Evolutionary conservation across 2,888 invertebrate genomes (phyloP).

Genomic region (Trissolcus japonicus): DNA sequence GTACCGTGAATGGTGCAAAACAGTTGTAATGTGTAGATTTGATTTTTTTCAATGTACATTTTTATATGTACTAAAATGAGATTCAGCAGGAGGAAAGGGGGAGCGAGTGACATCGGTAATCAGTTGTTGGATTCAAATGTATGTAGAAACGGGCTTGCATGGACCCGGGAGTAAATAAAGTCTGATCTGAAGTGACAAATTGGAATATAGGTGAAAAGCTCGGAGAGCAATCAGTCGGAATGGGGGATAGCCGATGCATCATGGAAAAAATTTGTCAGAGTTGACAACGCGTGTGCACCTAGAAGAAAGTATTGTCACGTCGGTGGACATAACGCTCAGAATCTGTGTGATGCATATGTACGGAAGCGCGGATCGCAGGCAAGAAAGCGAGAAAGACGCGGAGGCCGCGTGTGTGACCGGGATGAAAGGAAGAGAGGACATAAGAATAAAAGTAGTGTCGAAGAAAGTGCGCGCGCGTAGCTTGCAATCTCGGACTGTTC

Average conservation of each 20-base stretch:
- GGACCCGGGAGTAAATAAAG: slow-evolving; percentile 3
- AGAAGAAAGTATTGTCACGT: slow-evolving; percentile 27
- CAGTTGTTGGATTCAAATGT: background rate
- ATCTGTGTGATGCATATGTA: background rate
- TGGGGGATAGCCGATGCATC: slow-evolving; percentile 6
- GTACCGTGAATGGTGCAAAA: too few relatives aligned
- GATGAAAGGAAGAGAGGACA: slow-evolving; percentile 11
- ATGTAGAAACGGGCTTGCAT: too few relatives aligned
- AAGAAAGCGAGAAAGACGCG: slow-evolving; percentile 8
- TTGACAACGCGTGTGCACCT: background rate
- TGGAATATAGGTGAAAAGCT: slow-evolving; percentile 15
- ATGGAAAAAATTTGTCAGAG: slow-evolving; percentile 11
- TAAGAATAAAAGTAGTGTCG: slow-evolving; percentile 5
- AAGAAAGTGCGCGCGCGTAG: slow-evolving; percentile 4
- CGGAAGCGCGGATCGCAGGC: slow-evolving; percentile 19
- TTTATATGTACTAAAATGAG: too few relatives aligned
- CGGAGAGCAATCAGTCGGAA: slow-evolving; percentile 4
- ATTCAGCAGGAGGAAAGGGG: background rate
- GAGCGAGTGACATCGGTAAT: background rate
- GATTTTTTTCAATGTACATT: too few relatives aligned
- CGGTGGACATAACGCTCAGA: slow-evolving; percentile 24
- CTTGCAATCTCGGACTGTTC: slow-evolving; percentile 63
- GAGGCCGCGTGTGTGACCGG: background rate
- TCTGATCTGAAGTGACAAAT: slow-evolving; percentile 21
- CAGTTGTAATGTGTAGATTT: too few relatives aligned